phyloP scores from a whole-genome alignment of 2,113 vertebrate species.

The Stegostoma tigrinum region DNA sequence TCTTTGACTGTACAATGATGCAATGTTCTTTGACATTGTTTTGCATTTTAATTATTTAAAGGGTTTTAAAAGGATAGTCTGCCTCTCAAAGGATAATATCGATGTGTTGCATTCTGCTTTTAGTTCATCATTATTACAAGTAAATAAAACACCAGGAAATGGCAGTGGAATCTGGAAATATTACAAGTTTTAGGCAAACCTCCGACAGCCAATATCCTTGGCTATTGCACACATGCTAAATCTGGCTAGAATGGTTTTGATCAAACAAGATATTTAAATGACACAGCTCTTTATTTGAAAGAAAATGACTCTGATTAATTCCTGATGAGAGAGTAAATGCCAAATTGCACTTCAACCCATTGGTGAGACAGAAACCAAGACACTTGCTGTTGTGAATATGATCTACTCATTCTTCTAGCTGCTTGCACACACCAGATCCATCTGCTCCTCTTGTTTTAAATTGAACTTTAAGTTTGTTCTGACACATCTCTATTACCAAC shows the following conservation, averaged over 20 bases:
- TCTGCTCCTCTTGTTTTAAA: no score
- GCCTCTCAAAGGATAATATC: background rate
- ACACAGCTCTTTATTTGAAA: background rate
- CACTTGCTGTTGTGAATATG: no score
- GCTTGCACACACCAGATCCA: no score
- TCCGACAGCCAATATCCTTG: background rate
- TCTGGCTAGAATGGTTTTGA: background rate
- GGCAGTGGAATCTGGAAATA: background rate
- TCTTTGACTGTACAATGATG: background rate
- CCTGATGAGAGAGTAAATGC: background rate
- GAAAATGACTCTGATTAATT: background rate
- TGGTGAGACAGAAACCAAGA: no score
- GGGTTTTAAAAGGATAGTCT: background rate
- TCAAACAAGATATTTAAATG: background rate
- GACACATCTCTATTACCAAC: no score
- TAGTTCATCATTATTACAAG: background rate
- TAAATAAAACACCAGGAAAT: background rate
- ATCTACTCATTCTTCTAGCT: no score
- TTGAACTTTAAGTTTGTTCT: no score
- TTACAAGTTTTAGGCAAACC: background rate
- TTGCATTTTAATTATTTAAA: background rate
- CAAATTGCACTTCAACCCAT: no score
- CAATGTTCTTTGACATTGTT: background rate
- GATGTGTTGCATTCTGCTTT: background rate
- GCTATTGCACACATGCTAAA: background rate